Conservation (phyloP, 2,797 vertebrate genomes). For the Sebastes iracundus region DNA sequence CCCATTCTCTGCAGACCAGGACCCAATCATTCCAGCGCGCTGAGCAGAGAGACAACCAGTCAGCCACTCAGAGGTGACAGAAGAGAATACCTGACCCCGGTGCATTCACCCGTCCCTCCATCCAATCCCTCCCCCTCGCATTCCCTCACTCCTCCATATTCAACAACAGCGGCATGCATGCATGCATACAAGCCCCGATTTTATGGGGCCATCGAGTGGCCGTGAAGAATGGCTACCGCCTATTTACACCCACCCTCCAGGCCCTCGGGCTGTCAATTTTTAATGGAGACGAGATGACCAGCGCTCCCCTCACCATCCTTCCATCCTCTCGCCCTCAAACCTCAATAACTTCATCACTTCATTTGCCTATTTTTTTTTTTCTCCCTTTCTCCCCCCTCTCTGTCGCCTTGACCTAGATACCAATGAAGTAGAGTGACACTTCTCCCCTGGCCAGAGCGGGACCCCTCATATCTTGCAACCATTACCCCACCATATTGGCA, state of each 20-base stretch:
- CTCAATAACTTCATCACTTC: slow-evolving; percentile 78
- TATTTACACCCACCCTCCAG: slow-evolving; percentile 42
- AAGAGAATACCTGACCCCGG: slow-evolving; percentile 71
- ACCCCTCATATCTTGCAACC: slow-evolving; percentile 47
- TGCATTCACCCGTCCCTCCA: slow-evolving; percentile 61
- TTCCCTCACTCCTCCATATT: slow-evolving; percentile 74
- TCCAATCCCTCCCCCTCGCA: slow-evolving; percentile 46
- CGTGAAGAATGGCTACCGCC: slow-evolving; percentile 65
- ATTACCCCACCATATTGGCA: slow-evolving; percentile 62
- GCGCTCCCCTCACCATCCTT: slow-evolving; percentile 48
- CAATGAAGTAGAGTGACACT: slow-evolving; percentile 81
- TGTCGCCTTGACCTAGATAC: slow-evolving; percentile 88
- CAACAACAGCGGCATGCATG: slow-evolving; percentile 60
- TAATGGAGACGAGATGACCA: slow-evolving; percentile 76
- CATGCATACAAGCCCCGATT: slow-evolving; percentile 65
- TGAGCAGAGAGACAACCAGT: slow-evolving; percentile 72
- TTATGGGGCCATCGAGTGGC: slow-evolving; percentile 62
- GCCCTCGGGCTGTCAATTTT: slow-evolving; percentile 70
- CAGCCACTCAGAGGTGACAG: slow-evolving; percentile 75
- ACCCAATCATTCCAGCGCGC: slow-evolving; percentile 74
- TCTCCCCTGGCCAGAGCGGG: slow-evolving; percentile 83
- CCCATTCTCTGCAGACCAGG: slow-evolving; percentile 74
- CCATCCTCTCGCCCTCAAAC: slow-evolving; percentile 42
- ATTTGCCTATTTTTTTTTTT: slow-evolving; percentile 76
- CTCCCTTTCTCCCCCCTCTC: background rate